A percentile compares a stretch with the other conserved stretches of the same genome.
Evolutionary conservation across 2,888 invertebrate species (phyloP).

Genomic region (Neocrepidodera transversa): DNA sequence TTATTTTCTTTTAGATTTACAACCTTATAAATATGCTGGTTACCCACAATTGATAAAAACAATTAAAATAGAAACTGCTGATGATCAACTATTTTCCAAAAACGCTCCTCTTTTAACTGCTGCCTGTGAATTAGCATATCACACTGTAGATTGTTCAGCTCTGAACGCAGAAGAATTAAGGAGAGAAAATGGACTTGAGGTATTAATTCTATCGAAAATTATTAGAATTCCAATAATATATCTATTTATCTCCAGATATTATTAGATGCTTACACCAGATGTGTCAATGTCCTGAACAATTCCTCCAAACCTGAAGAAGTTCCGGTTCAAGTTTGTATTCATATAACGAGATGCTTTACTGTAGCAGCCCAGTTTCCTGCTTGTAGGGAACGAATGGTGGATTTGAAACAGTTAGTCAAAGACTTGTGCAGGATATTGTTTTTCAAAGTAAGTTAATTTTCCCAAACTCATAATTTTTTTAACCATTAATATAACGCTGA

Average conservation of each 20-base stretch:
- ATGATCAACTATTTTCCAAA: conserved; percentile 91
- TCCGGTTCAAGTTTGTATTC: conserved; percentile 88
- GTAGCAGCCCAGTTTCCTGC: conserved; percentile 93
- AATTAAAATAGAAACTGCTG: conserved; percentile 90
- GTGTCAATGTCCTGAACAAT: conserved; percentile 87
- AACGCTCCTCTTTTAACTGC: conserved; percentile 83
- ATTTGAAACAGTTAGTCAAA: conserved; percentile 83
- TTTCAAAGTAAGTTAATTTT: conserved; percentile 70
- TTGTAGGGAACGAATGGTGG: conserved; percentile 87
- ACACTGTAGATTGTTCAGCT: conserved; percentile 95
- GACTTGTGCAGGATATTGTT: conserved; percentile 87
- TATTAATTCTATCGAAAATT: conserved; percentile 48
- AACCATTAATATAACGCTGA: not conserved
- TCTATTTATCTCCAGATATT: conserved; percentile 65
- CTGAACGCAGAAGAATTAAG: conserved; percentile 97
- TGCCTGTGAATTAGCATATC: conserved; percentile 93
- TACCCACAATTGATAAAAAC: conserved; percentile 97
- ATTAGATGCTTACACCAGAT: conserved; percentile 90
- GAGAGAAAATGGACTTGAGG: conserved; percentile 90
- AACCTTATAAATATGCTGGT: conserved; percentile 98
- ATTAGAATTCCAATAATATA: too few species aligned
- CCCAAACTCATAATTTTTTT: not conserved
- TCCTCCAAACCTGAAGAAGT: conserved; percentile 80
- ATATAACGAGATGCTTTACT: conserved; percentile 92
- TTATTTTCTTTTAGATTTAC: conserved; percentile 69